phyloP scores from a whole-genome alignment of 2,888 invertebrate genomes.

The Aphidoletes aphidimyza region DNA sequence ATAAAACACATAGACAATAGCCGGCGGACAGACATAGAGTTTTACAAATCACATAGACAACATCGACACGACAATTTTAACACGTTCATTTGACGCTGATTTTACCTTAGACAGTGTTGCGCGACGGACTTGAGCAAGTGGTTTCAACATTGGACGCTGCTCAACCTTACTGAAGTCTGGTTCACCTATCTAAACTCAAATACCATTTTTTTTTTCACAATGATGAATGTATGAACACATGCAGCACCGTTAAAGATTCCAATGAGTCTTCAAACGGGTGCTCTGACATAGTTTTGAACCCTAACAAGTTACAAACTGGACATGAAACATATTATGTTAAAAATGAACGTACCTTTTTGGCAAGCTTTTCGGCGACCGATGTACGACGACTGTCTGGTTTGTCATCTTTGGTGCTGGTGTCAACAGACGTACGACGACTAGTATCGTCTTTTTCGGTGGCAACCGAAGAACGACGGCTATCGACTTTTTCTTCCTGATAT shows the following conservation, averaged over 20 bases:
- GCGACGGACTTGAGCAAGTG: constrained; percentile 62
- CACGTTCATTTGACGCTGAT: background rate
- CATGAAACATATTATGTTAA: background rate
- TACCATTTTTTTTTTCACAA: constrained; percentile 25
- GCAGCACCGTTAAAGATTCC: too few species aligned
- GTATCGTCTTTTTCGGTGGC: constrained; percentile 43
- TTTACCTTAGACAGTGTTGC: constrained; percentile 37
- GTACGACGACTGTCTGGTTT: constrained; percentile 55
- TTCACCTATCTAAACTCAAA: constrained; percentile 66
- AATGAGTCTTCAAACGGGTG: background rate
- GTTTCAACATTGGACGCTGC: constrained; percentile 72
- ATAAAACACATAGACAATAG: background rate
- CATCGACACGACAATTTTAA: background rate
- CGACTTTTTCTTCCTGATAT: constrained; percentile 15
- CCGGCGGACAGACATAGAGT: background rate
- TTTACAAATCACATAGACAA: constrained; percentile 13
- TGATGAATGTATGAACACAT: background rate
- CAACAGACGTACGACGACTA: background rate
- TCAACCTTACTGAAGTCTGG: constrained; percentile 67
- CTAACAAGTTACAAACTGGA: background rate
- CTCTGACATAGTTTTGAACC: background rate
- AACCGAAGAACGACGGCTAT: background rate
- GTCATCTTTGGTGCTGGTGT: background rate
- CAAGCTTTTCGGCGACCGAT: constrained; percentile 54
- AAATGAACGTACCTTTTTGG: constrained; percentile 57